phyloP scores from a whole-genome alignment of 2,797 vertebrate genomes.

The Pygocentrus nattereri region DNA sequence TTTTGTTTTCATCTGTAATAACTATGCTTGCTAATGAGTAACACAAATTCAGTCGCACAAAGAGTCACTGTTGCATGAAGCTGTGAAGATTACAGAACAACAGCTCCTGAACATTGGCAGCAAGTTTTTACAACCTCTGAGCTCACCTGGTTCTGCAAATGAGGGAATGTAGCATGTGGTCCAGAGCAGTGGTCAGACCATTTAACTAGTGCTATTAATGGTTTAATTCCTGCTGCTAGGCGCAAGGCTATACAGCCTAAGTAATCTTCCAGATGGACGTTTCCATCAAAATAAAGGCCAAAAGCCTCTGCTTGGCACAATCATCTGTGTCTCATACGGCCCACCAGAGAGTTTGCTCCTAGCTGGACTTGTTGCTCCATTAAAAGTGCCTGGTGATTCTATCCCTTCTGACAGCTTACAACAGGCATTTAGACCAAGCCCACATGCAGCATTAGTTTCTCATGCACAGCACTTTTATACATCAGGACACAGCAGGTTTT shows the following conservation, averaged over 20 bases:
- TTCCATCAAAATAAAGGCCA: conserved; percentile 39
- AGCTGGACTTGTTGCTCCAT: conserved; percentile 61
- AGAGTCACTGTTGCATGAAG: neutral
- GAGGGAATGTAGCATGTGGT: conserved; percentile 23
- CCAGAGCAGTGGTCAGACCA: conserved; percentile 24
- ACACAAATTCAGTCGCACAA: conserved; percentile 9
- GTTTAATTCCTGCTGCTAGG: conserved; percentile 45
- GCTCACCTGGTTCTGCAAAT: conserved; percentile 42
- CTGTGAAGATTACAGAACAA: neutral
- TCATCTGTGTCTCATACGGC: conserved; percentile 50
- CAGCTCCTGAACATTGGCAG: conserved; percentile 8
- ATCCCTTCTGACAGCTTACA: conserved; percentile 68
- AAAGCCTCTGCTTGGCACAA: conserved; percentile 48
- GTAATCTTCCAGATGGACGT: conserved; percentile 52
- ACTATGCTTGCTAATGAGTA: neutral
- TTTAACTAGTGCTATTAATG: conserved; percentile 44
- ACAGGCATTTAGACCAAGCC: conserved; percentile 45
- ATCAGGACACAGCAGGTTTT: neutral
- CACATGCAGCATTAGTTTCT: conserved; percentile 52
- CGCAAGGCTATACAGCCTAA: conserved; percentile 19
- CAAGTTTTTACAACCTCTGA: conserved; percentile 38
- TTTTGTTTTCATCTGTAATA: neutral
- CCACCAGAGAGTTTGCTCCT: conserved; percentile 42
- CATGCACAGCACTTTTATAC: conserved; percentile 53
- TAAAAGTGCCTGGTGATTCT: conserved; percentile 56